Percentiles rank a stretch among this genome's conserved stretches.
Evolutionary conservation across 2,888 invertebrate species (phyloP).

Genomic region (Nomada flava): DNA sequence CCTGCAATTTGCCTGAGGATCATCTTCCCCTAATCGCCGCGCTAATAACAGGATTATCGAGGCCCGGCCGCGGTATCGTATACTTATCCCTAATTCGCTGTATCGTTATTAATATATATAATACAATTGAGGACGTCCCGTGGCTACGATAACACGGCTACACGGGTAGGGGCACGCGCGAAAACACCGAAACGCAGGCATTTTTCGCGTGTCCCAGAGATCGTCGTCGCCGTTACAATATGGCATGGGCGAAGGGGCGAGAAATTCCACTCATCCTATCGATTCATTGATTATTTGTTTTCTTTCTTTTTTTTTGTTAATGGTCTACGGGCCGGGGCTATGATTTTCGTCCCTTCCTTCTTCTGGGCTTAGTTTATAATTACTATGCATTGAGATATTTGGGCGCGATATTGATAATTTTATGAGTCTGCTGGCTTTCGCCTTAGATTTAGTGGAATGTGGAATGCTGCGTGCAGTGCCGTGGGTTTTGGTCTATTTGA

Average conservation of each 20-base stretch:
- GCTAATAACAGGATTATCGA: slow-evolving; percentile 84
- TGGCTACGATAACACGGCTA: slow-evolving; percentile 57
- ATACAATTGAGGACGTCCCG: slow-evolving; percentile 67
- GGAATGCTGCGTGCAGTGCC: no score
- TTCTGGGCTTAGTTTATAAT: no score
- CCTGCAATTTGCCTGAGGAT: slow-evolving; percentile 82
- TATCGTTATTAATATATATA: slow-evolving; percentile 80
- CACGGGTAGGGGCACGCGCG: slow-evolving; percentile 51
- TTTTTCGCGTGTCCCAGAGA: not conserved
- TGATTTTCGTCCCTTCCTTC: no score
- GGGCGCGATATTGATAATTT: no score
- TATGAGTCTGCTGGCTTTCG: no score
- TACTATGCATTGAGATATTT: no score
- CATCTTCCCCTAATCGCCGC: slow-evolving; percentile 82
- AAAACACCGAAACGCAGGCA: slow-evolving; percentile 31
- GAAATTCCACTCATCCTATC: slow-evolving; percentile 8
- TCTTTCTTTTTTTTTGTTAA: not conserved
- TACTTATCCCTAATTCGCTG: slow-evolving; percentile 83
- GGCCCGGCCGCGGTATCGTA: slow-evolving; percentile 79
- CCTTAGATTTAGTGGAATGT: no score
- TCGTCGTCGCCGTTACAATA: slow-evolving; percentile 2
- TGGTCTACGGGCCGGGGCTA: no score
- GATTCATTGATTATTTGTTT: slow-evolving; percentile 25
- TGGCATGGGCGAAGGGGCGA: slow-evolving; percentile 10
- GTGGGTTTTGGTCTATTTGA: no score